Evolutionary conservation across 2,113 vertebrate genomes (phyloP), one percentile per base, ranked within the genome.

Genomic region (Tupaia chinensis): DNA sequence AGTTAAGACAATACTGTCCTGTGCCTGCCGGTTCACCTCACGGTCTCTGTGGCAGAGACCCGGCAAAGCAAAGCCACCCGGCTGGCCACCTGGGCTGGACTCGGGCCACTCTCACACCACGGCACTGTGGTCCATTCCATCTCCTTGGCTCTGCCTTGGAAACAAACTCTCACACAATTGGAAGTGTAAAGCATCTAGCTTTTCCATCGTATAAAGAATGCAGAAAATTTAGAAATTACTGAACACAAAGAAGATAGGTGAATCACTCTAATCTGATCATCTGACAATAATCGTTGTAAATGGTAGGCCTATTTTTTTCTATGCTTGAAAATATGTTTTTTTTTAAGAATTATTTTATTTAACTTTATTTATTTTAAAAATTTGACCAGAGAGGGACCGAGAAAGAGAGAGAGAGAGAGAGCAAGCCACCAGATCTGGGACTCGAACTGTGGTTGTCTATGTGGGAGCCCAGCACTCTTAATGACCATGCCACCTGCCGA

Each of bases 61-160:
- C 88, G 85, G 90, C 92, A 88, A 88, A 54, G n/a, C 70, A 74
- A 56, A 91, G 74, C 27, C n/a, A 2, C 17, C 68, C 0, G 0
- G 23, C 73, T 19, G 0, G 23, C 73, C 23, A 1, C 4, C 1
- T 32, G 27, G 12, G 22, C 23, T n/a, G 29, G 66, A 53, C 29
- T 63, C 1, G 4, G 73, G 58, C 76, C 34, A 14, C 17, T n/a
- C 61, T 44, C 54, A 15, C 1, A 16, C 74, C 69, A 53, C 85
- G 7, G 15, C 17, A 9, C 82, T 88, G 58, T 16, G 85, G 74
- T 23, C 58, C 16, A 16, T 89, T 82, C 83, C 61, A 2, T 88
- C 44, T 76, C 29, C n/a, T 93, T 77, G 89, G 85, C 86, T 95
- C 66, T 76, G 29, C 17, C 27, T 89, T 76, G 76, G 97, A 92